Percentiles rank a stretch among this genome's conserved stretches.
Conservation (phyloP, 1,140 invertebrate species). For the Bombus consobrinus region DNA sequence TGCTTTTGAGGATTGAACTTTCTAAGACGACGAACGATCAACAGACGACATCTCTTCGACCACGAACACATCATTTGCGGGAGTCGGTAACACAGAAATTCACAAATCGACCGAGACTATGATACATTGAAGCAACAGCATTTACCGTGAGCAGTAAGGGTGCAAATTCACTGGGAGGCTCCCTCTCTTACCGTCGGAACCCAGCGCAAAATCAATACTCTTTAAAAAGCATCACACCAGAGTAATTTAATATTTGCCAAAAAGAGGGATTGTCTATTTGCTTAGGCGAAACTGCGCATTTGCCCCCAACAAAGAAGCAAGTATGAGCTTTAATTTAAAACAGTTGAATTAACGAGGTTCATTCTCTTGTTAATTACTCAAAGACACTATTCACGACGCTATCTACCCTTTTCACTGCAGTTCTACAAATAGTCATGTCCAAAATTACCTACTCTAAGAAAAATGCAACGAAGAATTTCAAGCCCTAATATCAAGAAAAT, state of each 20-base stretch:
- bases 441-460: neutral
- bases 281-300: neutral
- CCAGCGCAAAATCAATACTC: neutral
- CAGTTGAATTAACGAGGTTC: neutral
- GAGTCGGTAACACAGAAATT: slow-evolving; percentile 57
- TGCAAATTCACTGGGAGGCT: neutral
- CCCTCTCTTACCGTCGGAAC: slow-evolving; percentile 3
- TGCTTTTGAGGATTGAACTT: neutral
- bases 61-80: neutral
- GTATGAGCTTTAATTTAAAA: slow-evolving; percentile 1
- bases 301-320: neutral
- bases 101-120: neutral
- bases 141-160: slow-evolving; percentile 25
- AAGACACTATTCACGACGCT: neutral
- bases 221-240: neutral
- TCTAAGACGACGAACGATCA: neutral
- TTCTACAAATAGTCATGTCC: neutral
- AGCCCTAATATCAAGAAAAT: neutral
- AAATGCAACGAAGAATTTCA: neutral
- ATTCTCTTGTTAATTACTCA: neutral
- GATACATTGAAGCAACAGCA: slow-evolving; percentile 41
- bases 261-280: neutral
- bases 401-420: neutral
- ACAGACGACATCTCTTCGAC: slow-evolving; percentile 50
- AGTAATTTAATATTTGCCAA: neutral